phyloP scores from a whole-genome alignment of 1,140 invertebrate species.

The Sycophaga agraensis region DNA sequence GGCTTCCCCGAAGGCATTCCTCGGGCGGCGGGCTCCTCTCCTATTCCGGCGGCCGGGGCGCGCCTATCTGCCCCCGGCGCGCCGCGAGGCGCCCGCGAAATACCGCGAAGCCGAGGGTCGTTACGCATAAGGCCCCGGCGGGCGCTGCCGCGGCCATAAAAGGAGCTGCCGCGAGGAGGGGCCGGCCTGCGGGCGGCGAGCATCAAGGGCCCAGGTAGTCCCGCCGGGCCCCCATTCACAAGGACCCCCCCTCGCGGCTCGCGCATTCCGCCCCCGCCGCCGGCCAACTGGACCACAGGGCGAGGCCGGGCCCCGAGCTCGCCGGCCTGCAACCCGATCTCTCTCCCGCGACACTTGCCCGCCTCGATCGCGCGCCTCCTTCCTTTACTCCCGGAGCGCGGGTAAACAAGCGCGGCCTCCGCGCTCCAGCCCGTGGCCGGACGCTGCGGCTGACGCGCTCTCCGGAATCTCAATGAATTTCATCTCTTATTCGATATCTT shows the following conservation, averaged over 20 bases:
- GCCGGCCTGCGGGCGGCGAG: not conserved
- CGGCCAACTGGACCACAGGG: not conserved
- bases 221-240: not conserved
- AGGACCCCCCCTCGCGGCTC: not conserved
- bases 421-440: too few species aligned
- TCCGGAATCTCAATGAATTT: too few species aligned
- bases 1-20: too few species aligned
- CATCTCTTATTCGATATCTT: too few species aligned
- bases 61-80: not conserved
- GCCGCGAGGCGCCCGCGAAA: not conserved
- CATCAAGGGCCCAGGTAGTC: conserved; percentile 3
- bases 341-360: too few species aligned
- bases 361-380: too few species aligned
- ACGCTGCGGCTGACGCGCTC: too few species aligned
- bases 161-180: not conserved
- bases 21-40: too few species aligned
- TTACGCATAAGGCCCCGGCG: not conserved
- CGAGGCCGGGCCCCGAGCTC: too few species aligned
- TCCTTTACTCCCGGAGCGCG: too few species aligned
- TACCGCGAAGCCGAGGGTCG: not conserved
- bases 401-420: too few species aligned
- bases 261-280: not conserved
- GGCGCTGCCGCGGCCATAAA: not conserved
- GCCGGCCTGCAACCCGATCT: too few species aligned
- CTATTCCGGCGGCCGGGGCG: not conserved